Evolutionary conservation across 2,113 vertebrate genomes (phyloP), one percentile per base, ranked within the genome.

Genomic region (Epinephelus cyanopodus): DNA sequence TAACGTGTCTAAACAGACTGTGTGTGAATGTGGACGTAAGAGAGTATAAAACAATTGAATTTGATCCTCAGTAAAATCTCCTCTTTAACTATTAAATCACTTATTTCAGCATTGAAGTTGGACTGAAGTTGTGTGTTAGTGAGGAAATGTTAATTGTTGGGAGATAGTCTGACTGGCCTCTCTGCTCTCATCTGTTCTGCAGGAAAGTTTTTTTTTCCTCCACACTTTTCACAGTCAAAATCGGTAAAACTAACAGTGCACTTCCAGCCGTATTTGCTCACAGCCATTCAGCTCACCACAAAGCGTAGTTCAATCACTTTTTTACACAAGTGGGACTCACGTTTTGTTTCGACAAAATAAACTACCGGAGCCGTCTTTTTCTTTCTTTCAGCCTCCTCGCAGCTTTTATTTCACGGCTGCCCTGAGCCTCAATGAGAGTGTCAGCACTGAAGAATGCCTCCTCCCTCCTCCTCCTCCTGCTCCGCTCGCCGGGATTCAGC

Each of bases 311-410:
- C 87, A 85, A 75, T 92, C 89, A 90, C 84, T 64, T 63, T 27
- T 39, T 64, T 82, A 84, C 60, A 81, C 66, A n/a, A 85, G 80
- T 78, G 84, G 75, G 79, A 74, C 82, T 75, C 21, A 7, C 8
- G 66, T 82, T 93, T 93, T 91, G 88, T 92, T 71, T 74, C 11
- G 17, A 87, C 81, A 60, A 92, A 89, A 92, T 90, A 89, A 91
- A 91, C 91, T 84, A 90, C 72, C 84, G 77, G 77, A 86, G 86
- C 72, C 50, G 79, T 79, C 87, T 87, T 63, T 81, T 71, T 69
- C 81, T 82, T 9, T 81, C 88, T 81, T 87, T 89, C 74, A 77
- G 82, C 74, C 79, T 82, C 71, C 68, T 78, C 37, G 9, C 77
- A 48, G 76, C 84, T 84, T 89, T 92, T 89, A 89, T 90, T 88